Evolutionary conservation across 2,797 vertebrate species (phyloP).

Genomic region (Lithobates sylvaticus): DNA sequence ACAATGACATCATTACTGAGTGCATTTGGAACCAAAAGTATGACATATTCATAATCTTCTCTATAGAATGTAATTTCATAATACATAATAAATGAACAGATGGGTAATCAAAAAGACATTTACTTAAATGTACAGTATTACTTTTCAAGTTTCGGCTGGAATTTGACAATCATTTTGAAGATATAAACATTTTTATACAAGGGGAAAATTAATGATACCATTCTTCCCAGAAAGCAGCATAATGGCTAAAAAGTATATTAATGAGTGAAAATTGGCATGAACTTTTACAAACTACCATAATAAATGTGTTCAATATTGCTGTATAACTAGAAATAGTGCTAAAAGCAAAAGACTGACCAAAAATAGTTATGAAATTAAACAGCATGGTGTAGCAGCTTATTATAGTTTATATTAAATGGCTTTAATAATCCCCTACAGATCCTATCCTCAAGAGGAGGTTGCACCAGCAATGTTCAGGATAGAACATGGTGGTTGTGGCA

Average conservation of each 20-base stretch:
- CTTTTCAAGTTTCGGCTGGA: background rate
- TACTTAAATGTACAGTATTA: background rate
- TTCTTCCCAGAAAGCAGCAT: background rate
- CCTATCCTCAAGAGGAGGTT: no score
- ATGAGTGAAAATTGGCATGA: background rate
- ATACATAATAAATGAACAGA: conserved; percentile 6
- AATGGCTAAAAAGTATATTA: no score
- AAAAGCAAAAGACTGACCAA: no score
- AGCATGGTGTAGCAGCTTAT: no score
- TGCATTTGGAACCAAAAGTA: background rate
- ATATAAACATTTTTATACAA: background rate
- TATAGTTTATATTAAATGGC: no score
- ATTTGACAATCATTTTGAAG: background rate
- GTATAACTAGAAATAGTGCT: no score
- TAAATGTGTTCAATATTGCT: background rate
- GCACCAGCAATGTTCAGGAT: no score
- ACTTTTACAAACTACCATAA: background rate
- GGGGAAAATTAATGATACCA: background rate
- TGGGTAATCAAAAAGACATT: background rate
- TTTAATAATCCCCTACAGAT: no score
- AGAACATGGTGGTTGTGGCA: no score
- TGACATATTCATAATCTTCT: background rate
- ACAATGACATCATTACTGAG: background rate
- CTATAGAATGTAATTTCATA: background rate
- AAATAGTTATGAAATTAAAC: no score